phyloP scores from a whole-genome alignment of 2,797 vertebrate species.

The Eospalax fontanierii region DNA sequence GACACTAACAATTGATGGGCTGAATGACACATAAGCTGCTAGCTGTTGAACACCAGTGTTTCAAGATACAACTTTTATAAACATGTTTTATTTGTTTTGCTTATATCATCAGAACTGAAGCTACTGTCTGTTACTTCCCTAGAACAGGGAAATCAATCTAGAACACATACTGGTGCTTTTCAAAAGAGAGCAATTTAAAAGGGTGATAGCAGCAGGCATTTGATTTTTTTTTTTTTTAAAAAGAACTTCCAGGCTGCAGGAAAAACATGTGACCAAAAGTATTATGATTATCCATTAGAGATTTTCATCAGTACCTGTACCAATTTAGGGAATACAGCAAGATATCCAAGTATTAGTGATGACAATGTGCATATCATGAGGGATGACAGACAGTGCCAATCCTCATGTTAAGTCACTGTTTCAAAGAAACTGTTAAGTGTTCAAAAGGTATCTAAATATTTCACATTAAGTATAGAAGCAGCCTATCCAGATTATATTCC shows the following conservation, averaged over 20 bases:
- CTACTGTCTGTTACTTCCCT: slow-evolving; percentile 91
- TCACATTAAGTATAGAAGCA: slow-evolving; percentile 91
- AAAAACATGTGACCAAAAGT: slow-evolving; percentile 90
- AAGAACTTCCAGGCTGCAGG: slow-evolving; percentile 91
- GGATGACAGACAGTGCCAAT: slow-evolving; percentile 89
- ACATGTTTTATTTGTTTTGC: slow-evolving; percentile 92
- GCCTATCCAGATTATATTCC: slow-evolving; percentile 85
- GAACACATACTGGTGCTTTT: slow-evolving; percentile 91
- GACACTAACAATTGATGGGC: slow-evolving; percentile 70
- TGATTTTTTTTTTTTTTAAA: slow-evolving; percentile 87
- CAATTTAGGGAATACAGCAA: slow-evolving; percentile 90
- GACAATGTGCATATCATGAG: slow-evolving; percentile 90
- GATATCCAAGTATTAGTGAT: slow-evolving; percentile 90
- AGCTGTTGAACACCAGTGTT: slow-evolving; percentile 90
- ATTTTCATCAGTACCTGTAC: slow-evolving; percentile 91
- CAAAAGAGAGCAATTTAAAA: slow-evolving; percentile 91
- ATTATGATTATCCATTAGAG: slow-evolving; percentile 90
- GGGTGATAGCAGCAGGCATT: slow-evolving; percentile 90
- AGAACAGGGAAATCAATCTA: slow-evolving; percentile 90
- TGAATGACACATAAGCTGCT: slow-evolving; percentile 81
- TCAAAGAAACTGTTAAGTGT: slow-evolving; percentile 89
- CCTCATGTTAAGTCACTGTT: slow-evolving; percentile 91
- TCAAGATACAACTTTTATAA: slow-evolving; percentile 92
- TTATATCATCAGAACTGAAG: slow-evolving; percentile 90
- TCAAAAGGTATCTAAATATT: slow-evolving; percentile 89